Percentiles rank a stretch among this genome's conserved stretches.
Evolutionary conservation across 2,888 invertebrate genomes (phyloP).

Genomic region (Dusona sp.): DNA sequence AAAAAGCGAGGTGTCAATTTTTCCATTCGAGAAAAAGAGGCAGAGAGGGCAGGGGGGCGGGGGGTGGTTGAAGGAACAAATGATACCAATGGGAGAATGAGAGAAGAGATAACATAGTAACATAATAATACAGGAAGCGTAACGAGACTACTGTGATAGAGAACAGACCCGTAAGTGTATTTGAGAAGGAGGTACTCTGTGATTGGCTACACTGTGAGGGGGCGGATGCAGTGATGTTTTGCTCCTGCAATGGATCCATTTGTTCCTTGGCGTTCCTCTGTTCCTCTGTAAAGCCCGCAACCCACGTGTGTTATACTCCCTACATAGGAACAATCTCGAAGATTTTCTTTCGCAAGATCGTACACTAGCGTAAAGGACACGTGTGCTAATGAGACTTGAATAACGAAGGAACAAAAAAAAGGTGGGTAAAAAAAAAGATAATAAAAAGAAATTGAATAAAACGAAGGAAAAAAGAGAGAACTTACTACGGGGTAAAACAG

Average conservation of each 20-base stretch:
- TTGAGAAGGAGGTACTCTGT: conserved; percentile 83
- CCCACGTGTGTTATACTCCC: conserved; percentile 70
- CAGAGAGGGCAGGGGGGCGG: too few relatives aligned
- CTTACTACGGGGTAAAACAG: conserved; percentile 9
- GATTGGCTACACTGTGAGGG: conserved; percentile 83
- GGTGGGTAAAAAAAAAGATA: not conserved
- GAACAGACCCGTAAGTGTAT: conserved; percentile 84
- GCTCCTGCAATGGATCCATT: conserved; percentile 81
- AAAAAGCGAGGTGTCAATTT: not conserved
- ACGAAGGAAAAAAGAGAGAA: not conserved
- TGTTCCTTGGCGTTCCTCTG: conserved; percentile 83
- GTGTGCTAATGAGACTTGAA: conserved; percentile 11
- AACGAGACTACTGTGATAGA: conserved; percentile 78
- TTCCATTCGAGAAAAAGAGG: not conserved
- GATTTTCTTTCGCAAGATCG: conserved; percentile 14
- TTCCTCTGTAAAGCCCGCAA: conserved; percentile 83
- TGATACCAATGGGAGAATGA: conserved; percentile 2
- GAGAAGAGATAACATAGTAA: conserved; percentile 18
- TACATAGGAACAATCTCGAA: conserved; percentile 15
- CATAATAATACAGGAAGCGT: conserved; percentile 60
- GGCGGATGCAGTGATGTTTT: conserved; percentile 81
- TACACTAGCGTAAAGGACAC: conserved; percentile 7
- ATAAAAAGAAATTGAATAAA: not conserved
- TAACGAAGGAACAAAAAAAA: conserved; percentile 7
- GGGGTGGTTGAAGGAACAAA: not conserved